Conservation (phyloP, 37 sponge, comb jelly and placozoan species). For the Aplysina aerophoba region DNA sequence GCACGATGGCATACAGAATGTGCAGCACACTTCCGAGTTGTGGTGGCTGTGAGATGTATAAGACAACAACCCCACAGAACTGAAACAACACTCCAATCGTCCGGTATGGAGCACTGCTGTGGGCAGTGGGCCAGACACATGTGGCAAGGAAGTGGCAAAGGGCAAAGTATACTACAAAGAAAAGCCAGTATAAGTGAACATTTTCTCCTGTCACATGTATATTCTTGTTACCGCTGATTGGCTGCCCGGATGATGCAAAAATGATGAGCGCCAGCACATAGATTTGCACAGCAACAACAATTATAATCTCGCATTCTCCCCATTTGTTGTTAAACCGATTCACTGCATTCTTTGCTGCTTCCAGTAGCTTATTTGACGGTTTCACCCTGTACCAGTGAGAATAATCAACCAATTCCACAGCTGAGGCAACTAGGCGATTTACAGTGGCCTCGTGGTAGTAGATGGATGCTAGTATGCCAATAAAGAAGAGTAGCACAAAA, state of each 20-base stretch:
- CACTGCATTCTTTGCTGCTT: neutral
- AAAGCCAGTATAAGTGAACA: slow-evolving; percentile 7
- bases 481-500: too few species aligned
- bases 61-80: too few species aligned
- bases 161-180: neutral
- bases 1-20: slow-evolving; percentile 15
- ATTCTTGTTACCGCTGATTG: neutral
- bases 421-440: neutral
- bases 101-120: neutral
- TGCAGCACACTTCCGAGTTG: neutral
- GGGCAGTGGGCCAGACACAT: neutral
- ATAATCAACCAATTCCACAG: neutral
- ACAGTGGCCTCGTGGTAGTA: slow-evolving; percentile 20
- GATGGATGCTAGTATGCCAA: neutral
- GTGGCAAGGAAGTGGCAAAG: neutral
- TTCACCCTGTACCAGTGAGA: neutral
- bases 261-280: neutral
- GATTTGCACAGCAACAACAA: neutral
- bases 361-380: neutral
- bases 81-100: too few species aligned
- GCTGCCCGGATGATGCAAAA: neutral
- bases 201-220: neutral
- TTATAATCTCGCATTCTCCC: neutral
- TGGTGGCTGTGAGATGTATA: neutral
- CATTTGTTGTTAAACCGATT: neutral